Conservation (phyloP, 2,113 vertebrate species). For the Hydrolagus affinis region DNA sequence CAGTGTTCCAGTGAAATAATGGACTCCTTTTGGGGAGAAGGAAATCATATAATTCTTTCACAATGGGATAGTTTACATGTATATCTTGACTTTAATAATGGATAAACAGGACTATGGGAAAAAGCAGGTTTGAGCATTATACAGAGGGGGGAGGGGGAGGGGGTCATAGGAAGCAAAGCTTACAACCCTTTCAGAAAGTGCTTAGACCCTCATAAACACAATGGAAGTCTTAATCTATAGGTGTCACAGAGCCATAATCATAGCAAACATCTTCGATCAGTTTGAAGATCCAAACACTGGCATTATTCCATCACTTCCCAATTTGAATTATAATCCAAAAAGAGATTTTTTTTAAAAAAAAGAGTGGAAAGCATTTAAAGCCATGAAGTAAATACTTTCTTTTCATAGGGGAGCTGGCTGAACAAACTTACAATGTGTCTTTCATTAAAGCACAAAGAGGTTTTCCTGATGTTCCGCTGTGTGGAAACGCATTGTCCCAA, state of each 20-base stretch:
- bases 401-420: background rate
- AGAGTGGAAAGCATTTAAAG: no score
- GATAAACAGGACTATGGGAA: background rate
- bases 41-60: background rate
- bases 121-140: background rate
- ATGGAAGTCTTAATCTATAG: no score
- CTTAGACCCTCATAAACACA: slow-evolving; percentile 6
- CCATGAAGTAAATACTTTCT: no score
- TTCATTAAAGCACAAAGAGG: background rate
- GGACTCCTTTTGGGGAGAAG: background rate
- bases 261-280: no score
- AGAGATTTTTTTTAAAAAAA: no score
- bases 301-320: no score
- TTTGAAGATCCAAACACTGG: no score
- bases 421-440: background rate
- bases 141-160: no score
- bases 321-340: no score
- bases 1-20: background rate
- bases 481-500: background rate
- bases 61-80: background rate
- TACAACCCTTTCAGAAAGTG: slow-evolving; percentile 4
- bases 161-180: no score
- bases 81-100: background rate
- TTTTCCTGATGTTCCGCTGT: background rate
- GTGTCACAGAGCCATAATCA: no score